Evolutionary conservation across 2,888 invertebrate species (phyloP).

Genomic region (Eueremaeus valkanovi): DNA sequence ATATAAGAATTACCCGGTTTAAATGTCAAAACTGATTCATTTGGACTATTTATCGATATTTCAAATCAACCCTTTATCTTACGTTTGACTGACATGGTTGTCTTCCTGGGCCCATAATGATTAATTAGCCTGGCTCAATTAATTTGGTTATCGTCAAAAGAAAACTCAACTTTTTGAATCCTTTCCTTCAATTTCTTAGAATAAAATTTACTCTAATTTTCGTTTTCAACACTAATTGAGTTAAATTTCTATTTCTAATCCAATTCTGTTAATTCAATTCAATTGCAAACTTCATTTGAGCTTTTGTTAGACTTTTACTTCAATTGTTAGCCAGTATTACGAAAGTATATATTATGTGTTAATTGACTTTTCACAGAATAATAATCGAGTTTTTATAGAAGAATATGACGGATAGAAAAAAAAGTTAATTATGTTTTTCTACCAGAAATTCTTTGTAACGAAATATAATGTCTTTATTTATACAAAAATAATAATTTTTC

Average conservation of each 20-base stretch:
- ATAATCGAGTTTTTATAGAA: neutral
- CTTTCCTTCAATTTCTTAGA: neutral
- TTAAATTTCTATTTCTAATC: neutral
- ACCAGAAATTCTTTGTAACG: neutral
- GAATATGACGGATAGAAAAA: neutral
- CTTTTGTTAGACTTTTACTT: neutral
- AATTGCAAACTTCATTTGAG: neutral
- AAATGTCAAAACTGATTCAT: too few species aligned
- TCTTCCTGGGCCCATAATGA: too few species aligned
- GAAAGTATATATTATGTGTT: neutral
- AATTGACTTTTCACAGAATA: neutral
- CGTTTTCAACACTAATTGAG: neutral
- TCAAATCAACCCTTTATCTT: too few species aligned
- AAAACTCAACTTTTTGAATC: too few species aligned
- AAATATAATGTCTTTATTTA: neutral
- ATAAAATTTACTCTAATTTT: neutral
- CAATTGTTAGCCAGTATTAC: neutral
- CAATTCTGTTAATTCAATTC: neutral
- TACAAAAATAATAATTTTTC: neutral
- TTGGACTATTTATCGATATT: too few species aligned
- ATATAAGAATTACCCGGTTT: too few species aligned
- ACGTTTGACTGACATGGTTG: too few species aligned
- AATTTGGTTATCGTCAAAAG: too few species aligned
- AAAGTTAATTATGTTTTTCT: neutral
- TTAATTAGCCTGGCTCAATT: too few species aligned